Percentiles rank a stretch among this genome's conserved stretches.
phyloP scores from a whole-genome alignment of 2,888 invertebrate species.

The Oscheius sp. region DNA sequence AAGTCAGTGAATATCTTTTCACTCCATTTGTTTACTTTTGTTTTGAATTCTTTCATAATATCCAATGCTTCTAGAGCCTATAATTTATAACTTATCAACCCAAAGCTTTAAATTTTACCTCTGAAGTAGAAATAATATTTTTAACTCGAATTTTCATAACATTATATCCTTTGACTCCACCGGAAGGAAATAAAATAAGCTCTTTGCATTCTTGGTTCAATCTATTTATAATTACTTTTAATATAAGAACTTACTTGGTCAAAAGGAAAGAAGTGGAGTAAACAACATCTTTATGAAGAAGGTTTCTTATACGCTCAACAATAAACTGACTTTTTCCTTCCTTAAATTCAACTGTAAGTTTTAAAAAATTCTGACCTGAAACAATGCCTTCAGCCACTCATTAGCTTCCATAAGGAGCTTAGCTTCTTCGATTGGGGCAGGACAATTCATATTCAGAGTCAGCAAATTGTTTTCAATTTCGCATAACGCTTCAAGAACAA shows the following conservation, averaged over 20 bases:
- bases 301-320: conserved; percentile 6
- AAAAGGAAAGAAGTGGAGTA: conserved; percentile 2
- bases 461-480: conserved; percentile 8
- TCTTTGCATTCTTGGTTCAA: conserved; percentile 11
- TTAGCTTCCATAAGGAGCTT: conserved; percentile 13
- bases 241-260: background rate
- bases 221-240: background rate
- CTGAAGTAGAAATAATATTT: background rate
- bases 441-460: background rate
- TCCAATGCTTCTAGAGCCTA: background rate
- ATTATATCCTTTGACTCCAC: conserved; percentile 2
- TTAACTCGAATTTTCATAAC: conserved; percentile 21
- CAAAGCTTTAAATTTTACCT: background rate
- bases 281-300: conserved; percentile 15
- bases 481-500: conserved; percentile 10
- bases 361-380: background rate
- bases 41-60: conserved; percentile 6
- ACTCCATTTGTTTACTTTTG: conserved; percentile 15
- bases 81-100: background rate
- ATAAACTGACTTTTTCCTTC: background rate
- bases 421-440: conserved; percentile 10
- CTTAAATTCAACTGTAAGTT: background rate
- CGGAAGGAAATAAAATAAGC: conserved; percentile 10
- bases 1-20: conserved; percentile 12
- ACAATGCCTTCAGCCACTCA: background rate